Conservation (phyloP, 2,888 invertebrate genomes). For the Zootermopsis nevadensis region DNA sequence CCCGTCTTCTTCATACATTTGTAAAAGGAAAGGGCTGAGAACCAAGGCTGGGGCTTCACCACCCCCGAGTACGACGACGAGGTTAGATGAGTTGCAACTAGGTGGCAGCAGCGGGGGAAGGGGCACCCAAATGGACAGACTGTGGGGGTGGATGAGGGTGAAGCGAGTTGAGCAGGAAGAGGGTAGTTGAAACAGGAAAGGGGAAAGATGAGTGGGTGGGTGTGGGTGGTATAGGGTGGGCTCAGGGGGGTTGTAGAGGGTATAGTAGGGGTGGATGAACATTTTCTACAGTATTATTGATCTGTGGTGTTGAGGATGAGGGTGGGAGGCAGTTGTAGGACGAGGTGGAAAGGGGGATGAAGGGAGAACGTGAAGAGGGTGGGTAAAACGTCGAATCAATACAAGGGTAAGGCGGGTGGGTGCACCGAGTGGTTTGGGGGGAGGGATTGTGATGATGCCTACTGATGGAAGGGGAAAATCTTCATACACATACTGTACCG, state of each 20-base stretch:
- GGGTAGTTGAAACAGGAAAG: constrained; percentile 25
- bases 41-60: background rate
- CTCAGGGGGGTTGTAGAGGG: constrained; percentile 30
- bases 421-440: constrained; percentile 37
- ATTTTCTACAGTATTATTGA: constrained; percentile 54
- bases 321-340: constrained; percentile 43
- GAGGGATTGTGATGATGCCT: constrained; percentile 9
- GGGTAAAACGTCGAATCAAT: constrained; percentile 51
- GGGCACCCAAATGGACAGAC: constrained; percentile 42
- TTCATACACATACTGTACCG: constrained; percentile 39
- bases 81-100: constrained; percentile 20
- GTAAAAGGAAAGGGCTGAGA: constrained; percentile 32
- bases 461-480: constrained; percentile 38
- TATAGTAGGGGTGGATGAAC: constrained; percentile 45
- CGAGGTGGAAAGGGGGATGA: constrained; percentile 36
- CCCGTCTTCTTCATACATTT: constrained; percentile 17
- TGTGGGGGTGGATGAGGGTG: constrained; percentile 36
- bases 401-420: constrained; percentile 49
- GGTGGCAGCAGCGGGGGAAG: background rate
- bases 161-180: constrained; percentile 42
- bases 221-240: constrained; percentile 36
- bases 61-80: constrained; percentile 9
- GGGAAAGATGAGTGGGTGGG: constrained; percentile 45
- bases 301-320: constrained; percentile 50
- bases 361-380: constrained; percentile 39